Conservation (phyloP, 1,140 invertebrate species). For the Orussus abietinus region DNA sequence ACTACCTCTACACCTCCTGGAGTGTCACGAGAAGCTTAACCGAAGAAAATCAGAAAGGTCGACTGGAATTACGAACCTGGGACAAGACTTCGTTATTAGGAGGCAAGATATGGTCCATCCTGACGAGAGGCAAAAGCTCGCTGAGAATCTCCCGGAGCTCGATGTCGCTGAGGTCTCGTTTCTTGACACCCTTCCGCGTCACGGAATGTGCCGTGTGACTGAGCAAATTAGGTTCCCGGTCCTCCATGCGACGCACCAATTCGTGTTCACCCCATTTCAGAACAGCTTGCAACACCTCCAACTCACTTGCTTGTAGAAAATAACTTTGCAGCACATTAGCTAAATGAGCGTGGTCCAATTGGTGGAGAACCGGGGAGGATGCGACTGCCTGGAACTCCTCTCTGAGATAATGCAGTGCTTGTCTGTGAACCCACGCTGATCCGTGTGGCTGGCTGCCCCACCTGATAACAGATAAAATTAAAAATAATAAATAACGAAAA, state of each 20-base stretch:
- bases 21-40: no score
- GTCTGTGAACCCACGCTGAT: slow-evolving; percentile 85
- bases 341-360: slow-evolving; percentile 77
- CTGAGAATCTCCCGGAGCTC: slow-evolving; percentile 84
- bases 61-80: slow-evolving; percentile 52
- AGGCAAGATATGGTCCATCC: slow-evolving; percentile 87
- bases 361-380: slow-evolving; percentile 69
- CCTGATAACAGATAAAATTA: no score
- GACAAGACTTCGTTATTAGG: slow-evolving; percentile 77
- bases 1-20: no score
- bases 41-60: no score
- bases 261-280: slow-evolving; percentile 90
- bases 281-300: slow-evolving; percentile 82
- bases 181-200: slow-evolving; percentile 79
- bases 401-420: slow-evolving; percentile 76
- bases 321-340: slow-evolving; percentile 79
- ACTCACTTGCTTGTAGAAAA: slow-evolving; percentile 86
- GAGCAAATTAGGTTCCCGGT: slow-evolving; percentile 85
- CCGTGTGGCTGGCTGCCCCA: slow-evolving; percentile 89
- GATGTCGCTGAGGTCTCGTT: slow-evolving; percentile 79
- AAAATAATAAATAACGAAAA: slow-evolving; percentile 1
- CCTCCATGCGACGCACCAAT: slow-evolving; percentile 76
- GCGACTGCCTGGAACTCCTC: slow-evolving; percentile 81
- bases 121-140: slow-evolving; percentile 75
- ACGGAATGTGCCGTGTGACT: slow-evolving; percentile 90